phyloP scores from a whole-genome alignment of 2,113 vertebrate genomes.

The Xiphophorus couchianus region DNA sequence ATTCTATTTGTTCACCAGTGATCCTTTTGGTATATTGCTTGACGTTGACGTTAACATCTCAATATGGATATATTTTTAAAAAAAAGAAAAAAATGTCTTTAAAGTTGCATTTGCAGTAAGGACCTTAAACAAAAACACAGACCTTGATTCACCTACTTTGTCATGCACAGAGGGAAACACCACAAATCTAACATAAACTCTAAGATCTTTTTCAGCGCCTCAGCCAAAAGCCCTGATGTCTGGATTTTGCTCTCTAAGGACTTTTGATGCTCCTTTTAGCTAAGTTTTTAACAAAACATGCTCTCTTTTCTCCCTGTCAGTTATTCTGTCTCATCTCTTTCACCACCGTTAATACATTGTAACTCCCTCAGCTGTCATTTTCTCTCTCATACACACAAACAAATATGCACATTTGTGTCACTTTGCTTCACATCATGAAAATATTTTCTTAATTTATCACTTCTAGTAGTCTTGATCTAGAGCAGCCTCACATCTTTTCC shows the following conservation, averaged over 20 bases:
- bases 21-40: background rate
- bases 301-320: slow-evolving; percentile 30
- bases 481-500: slow-evolving; percentile 49
- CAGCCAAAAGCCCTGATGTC: slow-evolving; percentile 62
- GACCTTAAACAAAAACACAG: background rate
- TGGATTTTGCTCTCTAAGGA: slow-evolving; percentile 50
- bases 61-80: background rate
- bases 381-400: background rate
- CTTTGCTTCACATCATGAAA: slow-evolving; percentile 16
- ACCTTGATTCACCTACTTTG: background rate
- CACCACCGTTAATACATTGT: background rate
- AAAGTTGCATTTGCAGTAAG: background rate
- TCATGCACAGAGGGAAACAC: slow-evolving; percentile 8
- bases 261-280: slow-evolving; percentile 47
- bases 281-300: slow-evolving; percentile 67
- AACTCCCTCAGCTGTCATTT: slow-evolving; percentile 14
- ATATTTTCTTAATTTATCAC: slow-evolving; percentile 45
- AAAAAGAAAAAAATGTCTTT: background rate
- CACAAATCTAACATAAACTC: slow-evolving; percentile 3
- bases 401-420: slow-evolving; percentile 12
- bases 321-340: slow-evolving; percentile 28
- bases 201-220: slow-evolving; percentile 41
- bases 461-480: slow-evolving; percentile 30
- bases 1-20: background rate
- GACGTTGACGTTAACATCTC: background rate